phyloP scores from a whole-genome alignment of 2,888 invertebrate species.

The Adela reaumurella region DNA sequence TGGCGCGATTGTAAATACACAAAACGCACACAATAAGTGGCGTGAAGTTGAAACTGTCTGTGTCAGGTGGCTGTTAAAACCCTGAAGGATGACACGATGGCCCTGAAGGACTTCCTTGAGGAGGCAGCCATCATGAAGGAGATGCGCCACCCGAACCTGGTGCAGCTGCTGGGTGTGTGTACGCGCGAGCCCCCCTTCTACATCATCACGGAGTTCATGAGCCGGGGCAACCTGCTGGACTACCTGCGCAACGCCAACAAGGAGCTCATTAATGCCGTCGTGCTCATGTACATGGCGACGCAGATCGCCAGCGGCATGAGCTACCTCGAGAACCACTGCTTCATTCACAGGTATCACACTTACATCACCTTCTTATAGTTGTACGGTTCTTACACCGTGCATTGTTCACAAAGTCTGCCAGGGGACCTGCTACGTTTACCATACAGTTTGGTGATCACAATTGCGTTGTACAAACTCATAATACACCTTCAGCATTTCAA shows the following conservation, averaged over 20 bases:
- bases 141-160: slow-evolving; percentile 98
- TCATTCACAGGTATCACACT: slow-evolving; percentile 89
- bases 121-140: slow-evolving; percentile 99
- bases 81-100: slow-evolving; percentile 99
- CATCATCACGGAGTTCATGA: slow-evolving; percentile 99
- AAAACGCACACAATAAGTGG: no score
- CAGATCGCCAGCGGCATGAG: slow-evolving; percentile 99
- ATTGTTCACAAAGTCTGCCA: no score
- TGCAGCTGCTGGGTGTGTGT: slow-evolving; percentile 96
- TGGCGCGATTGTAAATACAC: no score
- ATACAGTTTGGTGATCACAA: no score
- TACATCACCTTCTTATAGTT: no score
- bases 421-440: no score
- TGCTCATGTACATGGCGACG: slow-evolving; percentile 98
- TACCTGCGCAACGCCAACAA: slow-evolving; percentile 85
- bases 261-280: slow-evolving; percentile 88
- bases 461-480: no score
- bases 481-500: no score
- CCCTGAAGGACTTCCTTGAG: slow-evolving; percentile 96
- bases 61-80: slow-evolving; percentile 95
- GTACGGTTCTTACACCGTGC: no score
- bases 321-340: slow-evolving; percentile 92
- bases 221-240: slow-evolving; percentile 95
- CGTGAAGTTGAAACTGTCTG: no score
- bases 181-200: slow-evolving; percentile 99